Evolutionary conservation across 2,113 vertebrate species (phyloP).

Genomic region (Taurulus bubalis): DNA sequence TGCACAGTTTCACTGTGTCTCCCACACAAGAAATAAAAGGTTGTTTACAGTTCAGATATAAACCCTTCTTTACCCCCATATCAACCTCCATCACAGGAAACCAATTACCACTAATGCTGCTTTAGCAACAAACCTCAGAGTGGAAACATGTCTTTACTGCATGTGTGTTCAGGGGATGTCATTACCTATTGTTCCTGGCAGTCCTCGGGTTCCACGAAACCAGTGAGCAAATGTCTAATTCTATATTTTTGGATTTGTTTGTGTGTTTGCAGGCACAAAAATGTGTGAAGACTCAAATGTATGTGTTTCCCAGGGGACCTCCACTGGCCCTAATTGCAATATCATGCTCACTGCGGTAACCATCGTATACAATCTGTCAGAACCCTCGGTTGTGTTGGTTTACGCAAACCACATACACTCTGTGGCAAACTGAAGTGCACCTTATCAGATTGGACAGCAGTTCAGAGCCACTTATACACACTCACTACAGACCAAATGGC

Average conservation of each 20-base stretch:
- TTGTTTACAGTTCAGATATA: constrained; percentile 60
- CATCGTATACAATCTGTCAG: constrained; percentile 49
- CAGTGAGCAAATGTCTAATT: not conserved
- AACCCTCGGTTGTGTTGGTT: constrained; percentile 46
- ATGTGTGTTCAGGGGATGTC: not conserved
- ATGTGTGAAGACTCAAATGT: not conserved
- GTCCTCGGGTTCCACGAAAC: not conserved
- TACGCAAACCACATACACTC: constrained; percentile 8
- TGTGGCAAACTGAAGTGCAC: constrained; percentile 22
- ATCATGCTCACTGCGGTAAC: constrained; percentile 13
- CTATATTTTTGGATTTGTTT: constrained; percentile 9
- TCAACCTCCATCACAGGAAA: constrained; percentile 58
- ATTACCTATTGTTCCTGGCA: not conserved
- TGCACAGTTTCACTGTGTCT: not conserved
- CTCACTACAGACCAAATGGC: constrained; percentile 32
- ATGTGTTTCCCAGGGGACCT: constrained; percentile 35
- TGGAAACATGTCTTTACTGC: not conserved
- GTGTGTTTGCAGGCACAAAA: not conserved
- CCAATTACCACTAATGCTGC: constrained; percentile 27
- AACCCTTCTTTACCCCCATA: constrained; percentile 58
- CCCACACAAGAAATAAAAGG: constrained; percentile 45
- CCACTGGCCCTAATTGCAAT: constrained; percentile 50
- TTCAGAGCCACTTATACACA: constrained; percentile 34
- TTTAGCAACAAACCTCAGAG: constrained; percentile 12
- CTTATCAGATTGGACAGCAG: constrained; percentile 43